A percentile compares a stretch with the other conserved stretches of the same genome.
These are phyloP conservation scores for Ardeotis arabs DNA, from an alignment of 2,113 vertebrate species.

Conservation along the genomic window DNA sequence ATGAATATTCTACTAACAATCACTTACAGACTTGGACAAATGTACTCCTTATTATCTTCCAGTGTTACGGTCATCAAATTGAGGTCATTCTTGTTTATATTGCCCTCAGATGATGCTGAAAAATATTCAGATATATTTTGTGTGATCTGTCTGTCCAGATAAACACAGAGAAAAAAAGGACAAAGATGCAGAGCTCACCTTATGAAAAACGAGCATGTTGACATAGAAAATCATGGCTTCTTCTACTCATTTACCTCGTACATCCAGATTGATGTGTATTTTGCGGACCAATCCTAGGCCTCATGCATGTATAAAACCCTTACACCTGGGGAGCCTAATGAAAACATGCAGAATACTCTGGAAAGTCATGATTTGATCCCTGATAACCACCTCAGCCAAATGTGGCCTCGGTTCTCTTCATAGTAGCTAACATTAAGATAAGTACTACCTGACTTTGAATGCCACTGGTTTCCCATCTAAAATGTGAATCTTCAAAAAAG, in stretches of 20 bases:
- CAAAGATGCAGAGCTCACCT: not conserved
- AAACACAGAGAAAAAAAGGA: not conserved
- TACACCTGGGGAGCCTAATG: accelerated
- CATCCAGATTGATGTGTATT: not conserved
- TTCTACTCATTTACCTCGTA: not conserved
- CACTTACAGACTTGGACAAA: not conserved
- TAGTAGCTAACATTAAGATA: not conserved
- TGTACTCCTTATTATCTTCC: accelerated
- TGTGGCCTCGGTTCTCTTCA: not conserved
- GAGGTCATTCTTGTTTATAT: not conserved
- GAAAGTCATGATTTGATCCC: not conserved
- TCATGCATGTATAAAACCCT: accelerated
- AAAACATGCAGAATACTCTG: not conserved
- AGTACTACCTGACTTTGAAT: not conserved
- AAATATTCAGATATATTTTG: not conserved
- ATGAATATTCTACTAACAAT: not conserved
- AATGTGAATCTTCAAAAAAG: not conserved
- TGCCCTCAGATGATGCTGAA: not conserved
- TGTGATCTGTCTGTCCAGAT: too few species aligned
- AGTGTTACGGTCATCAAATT: not conserved
- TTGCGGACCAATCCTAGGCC: accelerated
- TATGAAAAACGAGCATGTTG: not conserved
- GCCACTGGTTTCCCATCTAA: not conserved
- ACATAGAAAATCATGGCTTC: not conserved
- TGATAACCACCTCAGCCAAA: not conserved